phyloP scores from a whole-genome alignment of 2,797 vertebrate genomes.

The Passerculus sandwichensis region DNA sequence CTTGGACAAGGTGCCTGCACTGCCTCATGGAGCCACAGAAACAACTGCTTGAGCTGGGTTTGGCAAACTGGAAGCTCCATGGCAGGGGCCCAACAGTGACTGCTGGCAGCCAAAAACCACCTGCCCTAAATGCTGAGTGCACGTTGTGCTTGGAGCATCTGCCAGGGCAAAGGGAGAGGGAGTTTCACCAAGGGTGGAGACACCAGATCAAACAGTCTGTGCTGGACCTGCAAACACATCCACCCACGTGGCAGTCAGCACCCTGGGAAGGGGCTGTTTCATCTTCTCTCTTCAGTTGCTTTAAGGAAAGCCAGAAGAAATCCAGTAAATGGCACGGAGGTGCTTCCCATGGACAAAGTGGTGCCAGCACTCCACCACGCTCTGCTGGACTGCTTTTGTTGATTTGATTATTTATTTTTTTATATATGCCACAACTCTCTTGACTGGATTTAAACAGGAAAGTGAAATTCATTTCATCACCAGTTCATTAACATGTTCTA shows the following conservation, averaged over 20 bases:
- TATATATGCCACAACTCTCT: background rate
- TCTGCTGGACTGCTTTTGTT: background rate
- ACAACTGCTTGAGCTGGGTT: background rate
- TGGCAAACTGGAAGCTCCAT: background rate
- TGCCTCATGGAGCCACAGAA: background rate
- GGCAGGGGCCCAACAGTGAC: background rate
- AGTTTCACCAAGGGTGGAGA: background rate
- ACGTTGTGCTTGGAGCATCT: background rate
- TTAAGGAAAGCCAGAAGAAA: background rate
- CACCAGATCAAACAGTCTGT: background rate
- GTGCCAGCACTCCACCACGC: background rate
- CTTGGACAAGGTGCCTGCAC: background rate
- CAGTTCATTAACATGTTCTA: background rate
- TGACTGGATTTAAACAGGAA: background rate
- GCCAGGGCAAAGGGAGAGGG: background rate
- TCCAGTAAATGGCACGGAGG: background rate
- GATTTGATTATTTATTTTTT: background rate
- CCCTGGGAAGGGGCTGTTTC: background rate
- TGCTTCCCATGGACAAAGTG: background rate
- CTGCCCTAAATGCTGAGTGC: background rate
- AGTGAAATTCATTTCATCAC: background rate
- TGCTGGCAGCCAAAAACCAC: background rate
- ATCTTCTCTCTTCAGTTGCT: background rate
- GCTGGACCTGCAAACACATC: background rate
- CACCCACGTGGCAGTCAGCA: background rate